These are phyloP conservation scores for Drosophila paranaensis DNA, from an alignment of 2,888 invertebrate genomes.

Conservation along the genomic window DNA sequence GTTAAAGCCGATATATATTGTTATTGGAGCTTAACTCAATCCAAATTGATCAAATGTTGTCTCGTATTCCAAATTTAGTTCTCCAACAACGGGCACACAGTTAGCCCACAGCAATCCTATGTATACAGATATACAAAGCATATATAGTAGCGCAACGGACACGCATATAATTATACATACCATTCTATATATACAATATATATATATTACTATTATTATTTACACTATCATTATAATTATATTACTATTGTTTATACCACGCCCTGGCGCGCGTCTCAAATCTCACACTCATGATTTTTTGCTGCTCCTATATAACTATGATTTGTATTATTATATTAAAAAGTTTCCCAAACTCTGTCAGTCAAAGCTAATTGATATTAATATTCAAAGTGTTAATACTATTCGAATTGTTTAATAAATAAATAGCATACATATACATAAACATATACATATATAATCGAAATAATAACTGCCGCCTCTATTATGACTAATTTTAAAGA, in stretches of 20 bases:
- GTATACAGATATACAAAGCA: slow-evolving; percentile 23
- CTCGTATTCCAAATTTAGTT: slow-evolving; percentile 74
- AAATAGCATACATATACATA: slow-evolving; percentile 63
- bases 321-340: slow-evolving; percentile 53
- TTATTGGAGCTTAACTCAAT: slow-evolving; percentile 70
- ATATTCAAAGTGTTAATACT: slow-evolving; percentile 77
- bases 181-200: slow-evolving; percentile 43
- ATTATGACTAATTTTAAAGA: slow-evolving; percentile 18
- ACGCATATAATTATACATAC: slow-evolving; percentile 54
- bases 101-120: slow-evolving; percentile 29
- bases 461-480: neutral
- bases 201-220: slow-evolving; percentile 27
- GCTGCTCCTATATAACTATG: slow-evolving; percentile 25
- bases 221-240: slow-evolving; percentile 52
- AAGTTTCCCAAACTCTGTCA: slow-evolving; percentile 61
- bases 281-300: slow-evolving; percentile 57
- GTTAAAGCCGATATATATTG: slow-evolving; percentile 31
- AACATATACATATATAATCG: slow-evolving; percentile 1
- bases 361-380: slow-evolving; percentile 63
- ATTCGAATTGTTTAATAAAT: slow-evolving; percentile 77
- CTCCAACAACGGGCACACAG: slow-evolving; percentile 39
- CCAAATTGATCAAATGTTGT: slow-evolving; percentile 71
- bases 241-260: slow-evolving; percentile 56
- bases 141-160: slow-evolving; percentile 27
- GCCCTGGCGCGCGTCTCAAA: slow-evolving; percentile 61